phyloP scores from a whole-genome alignment of 2,888 invertebrate species.

The Diarsia mendica region DNA sequence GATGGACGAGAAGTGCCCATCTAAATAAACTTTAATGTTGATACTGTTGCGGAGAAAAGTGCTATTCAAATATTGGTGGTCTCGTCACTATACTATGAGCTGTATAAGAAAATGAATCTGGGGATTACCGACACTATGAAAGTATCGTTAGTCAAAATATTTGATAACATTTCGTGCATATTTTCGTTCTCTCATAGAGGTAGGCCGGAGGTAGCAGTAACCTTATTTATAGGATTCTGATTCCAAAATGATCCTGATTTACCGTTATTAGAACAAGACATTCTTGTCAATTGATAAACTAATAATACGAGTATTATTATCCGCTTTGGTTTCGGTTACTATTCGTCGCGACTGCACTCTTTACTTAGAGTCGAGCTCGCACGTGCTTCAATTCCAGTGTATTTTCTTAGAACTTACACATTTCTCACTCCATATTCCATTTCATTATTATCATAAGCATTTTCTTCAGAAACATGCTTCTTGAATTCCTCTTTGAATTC shows the following conservation, averaged over 20 bases:
- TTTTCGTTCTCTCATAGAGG: neutral
- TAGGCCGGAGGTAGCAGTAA: neutral
- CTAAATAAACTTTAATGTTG: constrained; percentile 53
- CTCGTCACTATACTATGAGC: neutral
- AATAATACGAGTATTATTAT: neutral
- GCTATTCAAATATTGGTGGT: constrained; percentile 12
- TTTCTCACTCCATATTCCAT: constrained; percentile 26
- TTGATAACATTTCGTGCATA: neutral
- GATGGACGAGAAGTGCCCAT: constrained; percentile 54
- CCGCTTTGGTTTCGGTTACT: neutral
- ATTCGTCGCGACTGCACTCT: constrained; percentile 29
- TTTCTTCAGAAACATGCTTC: constrained; percentile 17
- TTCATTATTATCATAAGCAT: constrained; percentile 8
- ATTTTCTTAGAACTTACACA: constrained; percentile 49
- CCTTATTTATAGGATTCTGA: neutral
- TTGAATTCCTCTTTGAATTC: constrained; percentile 26
- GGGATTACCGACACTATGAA: neutral
- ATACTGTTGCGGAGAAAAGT: constrained; percentile 57
- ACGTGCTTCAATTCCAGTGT: constrained; percentile 57
- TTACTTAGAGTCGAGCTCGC: constrained; percentile 39
- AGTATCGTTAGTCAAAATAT: neutral
- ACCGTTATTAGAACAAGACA: neutral
- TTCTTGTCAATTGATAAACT: neutral
- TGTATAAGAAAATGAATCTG: neutral
- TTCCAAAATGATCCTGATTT: neutral